Conservation (phyloP, 92 coral and sea anemone genomes). For the Metridium senile region DNA sequence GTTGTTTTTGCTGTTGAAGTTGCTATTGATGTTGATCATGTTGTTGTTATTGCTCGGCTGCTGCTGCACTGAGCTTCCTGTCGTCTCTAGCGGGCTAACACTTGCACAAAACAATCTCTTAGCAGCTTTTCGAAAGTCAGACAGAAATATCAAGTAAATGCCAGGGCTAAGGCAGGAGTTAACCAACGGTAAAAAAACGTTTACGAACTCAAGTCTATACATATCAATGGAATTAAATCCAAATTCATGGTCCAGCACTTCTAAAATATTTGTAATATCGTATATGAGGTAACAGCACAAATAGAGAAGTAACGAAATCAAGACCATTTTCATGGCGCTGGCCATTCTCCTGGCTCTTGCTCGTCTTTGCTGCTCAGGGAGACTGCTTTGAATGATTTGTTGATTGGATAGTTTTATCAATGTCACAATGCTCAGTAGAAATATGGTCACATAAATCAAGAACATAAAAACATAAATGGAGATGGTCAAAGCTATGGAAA, state of each 20-base stretch:
- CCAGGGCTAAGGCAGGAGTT: constrained; percentile 7
- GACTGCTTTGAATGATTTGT: neutral
- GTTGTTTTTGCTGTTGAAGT: no score
- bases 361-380: neutral
- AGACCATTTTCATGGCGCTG: no score
- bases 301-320: neutral
- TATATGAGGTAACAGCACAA: neutral
- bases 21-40: no score
- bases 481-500: no score
- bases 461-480: neutral
- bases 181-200: neutral
- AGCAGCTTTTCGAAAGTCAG: constrained; percentile 5
- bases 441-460: neutral
- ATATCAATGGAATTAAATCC: no score
- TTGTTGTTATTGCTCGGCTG: no score
- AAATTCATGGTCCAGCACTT: no score
- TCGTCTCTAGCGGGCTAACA: no score
- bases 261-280: no score
- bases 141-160: neutral
- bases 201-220: neutral
- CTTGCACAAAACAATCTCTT: neutral
- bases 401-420: neutral
- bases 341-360: no score
- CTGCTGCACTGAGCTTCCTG: no score
- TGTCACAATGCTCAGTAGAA: no score